phyloP scores from a whole-genome alignment of 2,797 vertebrate species.

The Aphelocoma californica region DNA sequence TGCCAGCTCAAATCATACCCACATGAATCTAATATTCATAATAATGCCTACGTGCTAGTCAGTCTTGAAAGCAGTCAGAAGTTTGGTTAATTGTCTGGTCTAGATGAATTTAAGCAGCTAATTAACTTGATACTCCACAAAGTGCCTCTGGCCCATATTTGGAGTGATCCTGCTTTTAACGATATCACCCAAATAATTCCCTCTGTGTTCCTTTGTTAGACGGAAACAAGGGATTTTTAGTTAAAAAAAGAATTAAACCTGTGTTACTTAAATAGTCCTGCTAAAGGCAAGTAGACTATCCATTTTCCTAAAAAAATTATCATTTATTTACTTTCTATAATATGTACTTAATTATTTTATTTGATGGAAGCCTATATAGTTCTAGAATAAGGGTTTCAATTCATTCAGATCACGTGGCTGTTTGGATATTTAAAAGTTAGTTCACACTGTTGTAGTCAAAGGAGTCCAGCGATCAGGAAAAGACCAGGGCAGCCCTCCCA shows the following conservation, averaged over 20 bases:
- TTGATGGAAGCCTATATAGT: not conserved
- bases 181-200: rapidly evolving
- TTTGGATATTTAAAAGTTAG: not conserved
- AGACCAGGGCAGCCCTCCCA: not conserved
- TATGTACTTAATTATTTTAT: not conserved
- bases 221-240: not conserved
- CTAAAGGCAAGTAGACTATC: not conserved
- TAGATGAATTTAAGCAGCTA: not conserved
- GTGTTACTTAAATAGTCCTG: not conserved
- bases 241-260: not conserved
- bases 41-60: not conserved
- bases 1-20: not conserved
- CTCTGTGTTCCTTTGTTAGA: not conserved
- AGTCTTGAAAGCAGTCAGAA: not conserved
- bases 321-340: not conserved
- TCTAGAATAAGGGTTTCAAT: not conserved
- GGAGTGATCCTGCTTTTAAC: not conserved
- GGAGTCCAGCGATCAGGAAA: rapidly evolving
- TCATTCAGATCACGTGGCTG: not conserved
- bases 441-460: not conserved
- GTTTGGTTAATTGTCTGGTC: not conserved
- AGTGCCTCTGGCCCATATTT: not conserved
- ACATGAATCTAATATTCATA: not conserved
- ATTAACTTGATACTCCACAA: not conserved
- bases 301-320: not conserved